Conservation (phyloP, 2,113 vertebrate species). For the Sakesphorus luctuosus region DNA sequence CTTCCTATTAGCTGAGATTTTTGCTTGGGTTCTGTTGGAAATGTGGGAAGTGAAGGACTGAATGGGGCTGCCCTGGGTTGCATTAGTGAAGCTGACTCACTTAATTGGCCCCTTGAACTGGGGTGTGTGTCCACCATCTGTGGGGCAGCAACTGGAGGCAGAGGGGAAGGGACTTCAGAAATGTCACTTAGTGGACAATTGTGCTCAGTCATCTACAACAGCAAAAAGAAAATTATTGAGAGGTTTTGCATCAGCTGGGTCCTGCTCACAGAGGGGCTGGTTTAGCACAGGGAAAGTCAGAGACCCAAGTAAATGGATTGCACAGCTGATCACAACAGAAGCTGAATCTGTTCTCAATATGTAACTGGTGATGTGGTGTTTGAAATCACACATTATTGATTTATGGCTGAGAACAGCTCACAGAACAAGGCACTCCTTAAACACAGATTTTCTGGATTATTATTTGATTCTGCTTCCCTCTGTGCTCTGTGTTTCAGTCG, state of each 20-base stretch:
- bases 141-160: background rate
- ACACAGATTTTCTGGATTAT: background rate
- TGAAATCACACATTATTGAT: background rate
- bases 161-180: background rate
- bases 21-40: background rate
- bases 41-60: background rate
- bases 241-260: background rate
- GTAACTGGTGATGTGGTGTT: background rate
- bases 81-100: background rate
- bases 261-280: background rate
- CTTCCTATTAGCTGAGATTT: background rate
- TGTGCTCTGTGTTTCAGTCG: background rate
- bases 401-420: background rate
- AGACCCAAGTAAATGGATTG: background rate
- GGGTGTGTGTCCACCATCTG: background rate
- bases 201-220: background rate
- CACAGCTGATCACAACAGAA: background rate
- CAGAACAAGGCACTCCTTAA: background rate
- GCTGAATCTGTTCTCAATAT: background rate
- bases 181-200: background rate
- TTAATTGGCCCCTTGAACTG: background rate
- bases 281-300: background rate
- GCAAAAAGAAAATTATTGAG: background rate
- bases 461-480: background rate
- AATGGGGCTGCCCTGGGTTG: background rate